A percentile compares a stretch with the other conserved stretches of the same genome.
Evolutionary conservation across 2,888 invertebrate genomes (phyloP).

Genomic region (Abrostola tripartita): DNA sequence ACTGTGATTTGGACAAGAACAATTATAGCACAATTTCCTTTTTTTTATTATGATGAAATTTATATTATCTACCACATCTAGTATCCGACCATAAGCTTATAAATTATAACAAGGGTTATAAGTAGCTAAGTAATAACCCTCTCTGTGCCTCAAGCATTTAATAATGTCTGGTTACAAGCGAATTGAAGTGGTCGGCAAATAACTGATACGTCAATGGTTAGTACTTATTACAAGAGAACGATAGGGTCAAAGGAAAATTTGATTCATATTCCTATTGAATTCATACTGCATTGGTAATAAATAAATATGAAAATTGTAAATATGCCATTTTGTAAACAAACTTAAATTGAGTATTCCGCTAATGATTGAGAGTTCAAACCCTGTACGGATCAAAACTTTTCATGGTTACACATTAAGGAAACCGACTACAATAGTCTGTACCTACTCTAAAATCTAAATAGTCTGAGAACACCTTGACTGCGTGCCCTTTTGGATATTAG

Average conservation of each 20-base stretch:
- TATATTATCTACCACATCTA: too few species aligned
- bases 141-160: conserved; percentile 28
- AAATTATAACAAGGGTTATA: conserved; percentile 21
- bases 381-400: too few species aligned
- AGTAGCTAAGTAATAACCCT: conserved; percentile 36
- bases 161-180: conserved; percentile 66
- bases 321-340: background rate
- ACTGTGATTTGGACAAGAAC: too few species aligned
- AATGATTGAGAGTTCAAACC: too few species aligned
- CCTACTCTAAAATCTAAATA: too few species aligned
- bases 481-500: too few species aligned
- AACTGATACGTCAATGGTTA: conserved; percentile 49
- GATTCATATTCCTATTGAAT: conserved; percentile 10
- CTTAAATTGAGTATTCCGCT: too few species aligned
- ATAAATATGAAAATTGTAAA: background rate
- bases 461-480: too few species aligned
- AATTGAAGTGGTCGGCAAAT: conserved; percentile 76
- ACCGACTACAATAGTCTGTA: too few species aligned
- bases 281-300: background rate
- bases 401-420: too few species aligned
- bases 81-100: conserved; percentile 10
- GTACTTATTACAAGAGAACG: conserved; percentile 32
- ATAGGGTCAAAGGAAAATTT: conserved; percentile 31
- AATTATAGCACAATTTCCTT: too few species aligned
- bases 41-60: conserved; percentile 1